Base-by-base conservation (phyloP, 2,888 invertebrate species). In the Poecilobothrus nobilitatus region DNA sequence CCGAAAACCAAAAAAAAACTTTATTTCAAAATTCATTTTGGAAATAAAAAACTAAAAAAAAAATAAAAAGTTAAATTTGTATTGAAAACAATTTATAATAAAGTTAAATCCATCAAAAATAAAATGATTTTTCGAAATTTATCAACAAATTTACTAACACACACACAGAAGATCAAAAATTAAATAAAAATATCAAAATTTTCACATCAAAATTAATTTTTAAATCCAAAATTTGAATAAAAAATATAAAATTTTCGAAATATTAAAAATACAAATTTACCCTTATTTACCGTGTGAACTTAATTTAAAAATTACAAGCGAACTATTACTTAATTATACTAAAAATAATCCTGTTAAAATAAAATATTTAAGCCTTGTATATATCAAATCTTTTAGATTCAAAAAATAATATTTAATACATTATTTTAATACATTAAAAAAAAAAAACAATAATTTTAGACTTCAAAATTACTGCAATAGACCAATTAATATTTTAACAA, bases 271-370 rank as follows among this genome's bases (percentile, higher is more conserved):
- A 10, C 6, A 53, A 53, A 53, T 53, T 15, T 53, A 53, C 53
- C 53, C 53, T 53, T 53, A 6, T 53, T 53, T 53, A 53, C 53
- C 53, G 53, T 53, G 53, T 53, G 53, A 53, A 53, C 53, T 53
- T 15, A 18, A 53, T 53, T 53, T 53, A 3, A 12, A 15, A n/a
- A 53, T 53, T 53, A 53, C 53, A 53, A 53, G 53, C 53, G n/a
- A 53, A 53, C 53, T 53, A 53, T 12, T 37, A 7, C 37, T 37
- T 7, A 37, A 37, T 12, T 37, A 37, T 37, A 8, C 37, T 8
- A 37, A 4, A 37, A 37, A 37, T 2, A 37, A 37, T 37, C 2
- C 37, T 10, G 2, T 34, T 34, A 34, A 8, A 34, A 34, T 8
- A 37, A 37, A 37, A 37, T 37, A 37, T 37, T 37, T 37, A 37